Evolutionary conservation across 2,888 invertebrate species (phyloP).

Genomic region (Drosophila neonasuta): DNA sequence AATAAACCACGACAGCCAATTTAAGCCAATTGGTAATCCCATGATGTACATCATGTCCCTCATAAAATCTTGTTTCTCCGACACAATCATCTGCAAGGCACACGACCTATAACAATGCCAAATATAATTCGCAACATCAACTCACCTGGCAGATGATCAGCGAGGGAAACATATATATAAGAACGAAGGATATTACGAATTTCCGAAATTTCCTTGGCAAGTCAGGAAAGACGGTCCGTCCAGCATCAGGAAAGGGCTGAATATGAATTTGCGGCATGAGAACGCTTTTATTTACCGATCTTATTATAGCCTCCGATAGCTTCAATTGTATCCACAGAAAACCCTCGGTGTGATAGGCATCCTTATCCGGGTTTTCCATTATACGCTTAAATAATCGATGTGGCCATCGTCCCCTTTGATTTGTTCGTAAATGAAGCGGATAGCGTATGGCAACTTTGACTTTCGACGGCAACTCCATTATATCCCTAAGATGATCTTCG

Average conservation of each 20-base stretch:
- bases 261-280: conserved; percentile 29
- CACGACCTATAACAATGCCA: neutral
- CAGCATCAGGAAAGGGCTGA: conserved; percentile 22
- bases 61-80: conserved; percentile 39
- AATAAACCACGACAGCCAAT: conserved; percentile 58
- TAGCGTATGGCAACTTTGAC: conserved; percentile 43
- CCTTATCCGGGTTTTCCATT: neutral
- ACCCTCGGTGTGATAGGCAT: conserved; percentile 37
- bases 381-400: neutral
- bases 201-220: neutral
- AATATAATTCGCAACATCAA: neutral
- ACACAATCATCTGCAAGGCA: conserved; percentile 39
- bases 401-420: conserved; percentile 5
- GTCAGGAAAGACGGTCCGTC: neutral
- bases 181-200: neutral
- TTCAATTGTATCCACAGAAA: conserved; percentile 39
- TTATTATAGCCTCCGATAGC: conserved; percentile 37
- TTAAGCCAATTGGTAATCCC: conserved; percentile 39
- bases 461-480: conserved; percentile 22
- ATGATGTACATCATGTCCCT: conserved; percentile 42
- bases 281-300: neutral
- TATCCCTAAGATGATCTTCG: conserved; percentile 24
- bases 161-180: conserved; percentile 14
- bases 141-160: conserved; percentile 40
- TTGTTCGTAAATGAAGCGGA: conserved; percentile 31